Percentiles rank a stretch among this genome's conserved stretches.
These are phyloP conservation scores for Alosa sapidissima DNA, from an alignment of 2,797 vertebrate species.

Conservation along the genomic window DNA sequence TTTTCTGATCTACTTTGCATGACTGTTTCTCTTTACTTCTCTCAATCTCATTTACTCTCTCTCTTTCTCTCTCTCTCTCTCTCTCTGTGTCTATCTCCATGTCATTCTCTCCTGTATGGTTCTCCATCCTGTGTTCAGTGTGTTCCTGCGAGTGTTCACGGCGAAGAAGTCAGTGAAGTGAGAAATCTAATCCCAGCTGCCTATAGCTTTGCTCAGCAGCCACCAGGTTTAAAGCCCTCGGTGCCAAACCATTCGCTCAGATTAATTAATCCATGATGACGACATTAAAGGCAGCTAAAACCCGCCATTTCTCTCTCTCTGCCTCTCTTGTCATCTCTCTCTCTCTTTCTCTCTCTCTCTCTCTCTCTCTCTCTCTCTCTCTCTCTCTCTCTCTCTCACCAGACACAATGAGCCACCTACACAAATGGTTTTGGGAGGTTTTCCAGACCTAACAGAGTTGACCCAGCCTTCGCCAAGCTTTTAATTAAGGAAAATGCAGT, in stretches of 20 bases:
- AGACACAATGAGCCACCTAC: not conserved
- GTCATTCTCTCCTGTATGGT: not conserved
- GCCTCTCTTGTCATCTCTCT: constrained; percentile 29
- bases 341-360: not conserved
- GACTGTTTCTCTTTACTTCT: not conserved
- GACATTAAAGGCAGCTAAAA: constrained; percentile 1
- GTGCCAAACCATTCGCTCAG: constrained; percentile 17
- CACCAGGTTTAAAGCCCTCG: constrained; percentile 5
- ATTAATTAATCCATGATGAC: constrained; percentile 15
- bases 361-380: constrained; percentile 29
- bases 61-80: not conserved
- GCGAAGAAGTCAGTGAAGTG: constrained; percentile 7
- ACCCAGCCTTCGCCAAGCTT: not conserved
- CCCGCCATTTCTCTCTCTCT: constrained; percentile 9
- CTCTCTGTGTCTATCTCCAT: not conserved
- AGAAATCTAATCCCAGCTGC: constrained; percentile 21
- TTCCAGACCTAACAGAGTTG: not conserved
- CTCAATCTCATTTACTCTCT: too few species aligned
- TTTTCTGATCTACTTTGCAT: not conserved
- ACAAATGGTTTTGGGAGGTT: constrained; percentile 5
- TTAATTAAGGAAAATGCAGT: constrained; percentile 23
- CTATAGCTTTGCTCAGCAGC: not conserved
- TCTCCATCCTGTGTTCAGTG: not conserved
- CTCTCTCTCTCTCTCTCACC: not conserved
- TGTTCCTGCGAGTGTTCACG: not conserved